These are phyloP conservation scores for Agrotis puta DNA, from an alignment of 2,888 invertebrate genomes.

Conservation along the genomic window DNA sequence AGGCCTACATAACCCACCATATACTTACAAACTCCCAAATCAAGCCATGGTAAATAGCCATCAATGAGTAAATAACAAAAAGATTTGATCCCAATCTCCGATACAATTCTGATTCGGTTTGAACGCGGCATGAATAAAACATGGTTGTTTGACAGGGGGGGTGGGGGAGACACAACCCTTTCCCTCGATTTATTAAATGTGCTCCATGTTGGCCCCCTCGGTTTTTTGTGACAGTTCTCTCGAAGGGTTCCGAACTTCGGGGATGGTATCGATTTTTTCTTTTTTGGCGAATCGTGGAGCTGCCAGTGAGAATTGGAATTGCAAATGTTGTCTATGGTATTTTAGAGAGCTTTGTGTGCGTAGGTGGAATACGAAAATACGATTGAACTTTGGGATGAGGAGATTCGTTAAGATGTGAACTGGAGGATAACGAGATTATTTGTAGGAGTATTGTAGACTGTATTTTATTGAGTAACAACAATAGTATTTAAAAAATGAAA, in stretches of 20 bases:
- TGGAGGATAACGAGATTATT: neutral
- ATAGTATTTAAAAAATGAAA: too few species aligned
- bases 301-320: slow-evolving; percentile 38
- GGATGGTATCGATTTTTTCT: slow-evolving; percentile 72
- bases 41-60: slow-evolving; percentile 58
- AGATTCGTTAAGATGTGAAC: neutral
- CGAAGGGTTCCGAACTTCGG: slow-evolving; percentile 77
- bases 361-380: neutral
- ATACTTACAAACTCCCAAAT: slow-evolving; percentile 25
- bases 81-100: slow-evolving; percentile 81
- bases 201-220: slow-evolving; percentile 70
- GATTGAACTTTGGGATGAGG: neutral
- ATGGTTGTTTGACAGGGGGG: slow-evolving; percentile 78
- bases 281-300: slow-evolving; percentile 52
- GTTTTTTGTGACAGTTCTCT: slow-evolving; percentile 84
- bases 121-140: slow-evolving; percentile 88
- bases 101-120: slow-evolving; percentile 79
- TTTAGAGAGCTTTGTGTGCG: slow-evolving; percentile 12
- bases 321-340: slow-evolving; percentile 36
- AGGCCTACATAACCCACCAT: slow-evolving; percentile 1
- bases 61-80: slow-evolving; percentile 76
- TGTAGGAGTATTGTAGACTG: too few species aligned
- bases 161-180: slow-evolving; percentile 79
- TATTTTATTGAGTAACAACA: neutral
- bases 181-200: slow-evolving; percentile 84